Evolutionary conservation across 2,113 vertebrate species (phyloP), one percentile per base, ranked within the genome.

Genomic region (Miniopterus natalensis): DNA sequence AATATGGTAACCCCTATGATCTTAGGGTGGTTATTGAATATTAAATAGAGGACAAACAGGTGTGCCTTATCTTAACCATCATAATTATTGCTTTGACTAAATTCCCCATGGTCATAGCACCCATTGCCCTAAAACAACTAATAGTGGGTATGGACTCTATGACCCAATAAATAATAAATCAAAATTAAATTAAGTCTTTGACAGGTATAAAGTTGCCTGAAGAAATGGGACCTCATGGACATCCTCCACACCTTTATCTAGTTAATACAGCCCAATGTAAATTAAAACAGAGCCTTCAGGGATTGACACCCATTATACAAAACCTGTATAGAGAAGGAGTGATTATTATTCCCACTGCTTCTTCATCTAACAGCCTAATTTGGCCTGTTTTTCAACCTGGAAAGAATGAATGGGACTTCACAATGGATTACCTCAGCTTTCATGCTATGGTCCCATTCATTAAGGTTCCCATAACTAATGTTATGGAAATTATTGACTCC

Each of bases 231-330:
- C 51, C 9, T 25, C 40, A 55, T 21, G 29, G 47, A 68, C 20
- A 95, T 79, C 13, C 12, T 51, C 13, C 23, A 55, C 45, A 70
- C 51, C 8, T 68, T 15, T 90, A 36, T 49, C 65, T 88, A 95
- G 51, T 66, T 94, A 88, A 74, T 80, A 74, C 17, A 42, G 17
- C 45, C 23, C 40, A 75, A 21, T 47, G 21, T 61, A 61, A 84
- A 79, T 85, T 83, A 75, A 86, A 95, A 83, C 31, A 86, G 57
- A 13, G 49, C 7, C 27, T 90, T 94, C 78, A 97, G 87, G 21
- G 25, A 66, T 83, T 87, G 14, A 94, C 71, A 87, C 12, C 6
- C 70, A 78, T 78, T 70, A 70, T 74, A 61, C 1, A 85, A 90
- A 17, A 77, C 49, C 21, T 75, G 79, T 63, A 81, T 92, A 81